Conservation (phyloP, 2,113 vertebrate genomes). For the Lagenorhynchus albirostris region DNA sequence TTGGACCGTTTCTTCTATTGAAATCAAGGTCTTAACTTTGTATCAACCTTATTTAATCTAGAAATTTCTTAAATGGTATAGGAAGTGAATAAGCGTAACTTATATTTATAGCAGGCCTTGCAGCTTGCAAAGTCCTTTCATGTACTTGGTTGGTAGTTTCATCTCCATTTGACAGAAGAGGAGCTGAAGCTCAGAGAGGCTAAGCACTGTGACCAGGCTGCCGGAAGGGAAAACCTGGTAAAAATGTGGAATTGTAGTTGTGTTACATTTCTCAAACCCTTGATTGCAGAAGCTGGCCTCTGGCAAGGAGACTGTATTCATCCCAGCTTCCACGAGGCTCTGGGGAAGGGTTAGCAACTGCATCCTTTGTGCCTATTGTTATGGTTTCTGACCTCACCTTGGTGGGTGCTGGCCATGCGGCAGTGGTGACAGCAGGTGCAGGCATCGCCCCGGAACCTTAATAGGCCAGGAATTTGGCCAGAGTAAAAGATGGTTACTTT, state of each 20-base stretch:
- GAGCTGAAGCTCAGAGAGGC: not conserved
- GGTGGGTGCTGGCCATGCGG: not conserved
- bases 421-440: not conserved
- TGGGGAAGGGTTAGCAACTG: not conserved
- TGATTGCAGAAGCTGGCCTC: not conserved
- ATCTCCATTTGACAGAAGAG: not conserved
- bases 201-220: not conserved
- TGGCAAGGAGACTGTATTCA: not conserved
- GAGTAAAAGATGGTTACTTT: not conserved
- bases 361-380: not conserved
- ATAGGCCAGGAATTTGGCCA: not conserved
- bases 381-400: not conserved
- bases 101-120: not conserved
- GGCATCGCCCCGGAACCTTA: not conserved
- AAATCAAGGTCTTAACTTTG: not conserved
- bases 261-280: not conserved
- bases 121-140: not conserved
- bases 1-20: not conserved
- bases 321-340: not conserved
- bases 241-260: not conserved
- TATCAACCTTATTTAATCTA: not conserved
- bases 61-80: not conserved
- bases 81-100: not conserved
- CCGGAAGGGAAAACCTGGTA: not conserved
- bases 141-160: not conserved